Evolutionary conservation across 2,797 vertebrate species (phyloP), one percentile per base, ranked within the genome.

Genomic region (Oreochromis grahami): DNA sequence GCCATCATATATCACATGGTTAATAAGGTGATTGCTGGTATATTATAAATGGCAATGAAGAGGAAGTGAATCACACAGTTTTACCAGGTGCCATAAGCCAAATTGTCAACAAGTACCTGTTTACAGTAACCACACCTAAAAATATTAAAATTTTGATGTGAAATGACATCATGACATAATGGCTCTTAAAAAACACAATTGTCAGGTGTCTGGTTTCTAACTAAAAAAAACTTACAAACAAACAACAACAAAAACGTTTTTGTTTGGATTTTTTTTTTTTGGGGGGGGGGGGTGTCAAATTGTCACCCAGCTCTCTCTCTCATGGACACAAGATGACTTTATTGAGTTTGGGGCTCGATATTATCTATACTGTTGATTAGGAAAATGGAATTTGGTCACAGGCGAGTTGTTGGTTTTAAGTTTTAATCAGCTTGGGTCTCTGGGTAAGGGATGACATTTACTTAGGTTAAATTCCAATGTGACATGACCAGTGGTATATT

Each of bases 361-460:
- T 84, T 10, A 4, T 19, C 36, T 26, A 79, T 50, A 53, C 72
- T 81, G 36, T 82, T 87, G 65, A 80, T 84, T 81, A 83, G 6
- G 68, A 76, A 26, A 52, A 72, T 76, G 29, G 13, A 79, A 76
- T 50, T 6, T 70, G 41, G 45, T 85, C 85, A 7, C 78, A 84
- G 78, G 38, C 2, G 17, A 86, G 53, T 43, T 74, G 24, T 50
- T 63, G 80, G 56, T 82, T 17, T 77, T 14, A 45, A 21, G 78
- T 84, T 76, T 81, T 84, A 86, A 83, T 89, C 86, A 87, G 55
- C 78, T 51, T 2, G 8, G 5, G 60, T 89, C 78, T 88, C 84
- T 19, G 60, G 81, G 32, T 86, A 74, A 77, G 26, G 36, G 60
- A 83, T 87, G 89, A 87, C 86, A 89, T 86, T 87, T 87, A 88